These are phyloP conservation scores for Acanthurus tractus DNA, from an alignment of 2,797 vertebrate species.

Conservation along the genomic window DNA sequence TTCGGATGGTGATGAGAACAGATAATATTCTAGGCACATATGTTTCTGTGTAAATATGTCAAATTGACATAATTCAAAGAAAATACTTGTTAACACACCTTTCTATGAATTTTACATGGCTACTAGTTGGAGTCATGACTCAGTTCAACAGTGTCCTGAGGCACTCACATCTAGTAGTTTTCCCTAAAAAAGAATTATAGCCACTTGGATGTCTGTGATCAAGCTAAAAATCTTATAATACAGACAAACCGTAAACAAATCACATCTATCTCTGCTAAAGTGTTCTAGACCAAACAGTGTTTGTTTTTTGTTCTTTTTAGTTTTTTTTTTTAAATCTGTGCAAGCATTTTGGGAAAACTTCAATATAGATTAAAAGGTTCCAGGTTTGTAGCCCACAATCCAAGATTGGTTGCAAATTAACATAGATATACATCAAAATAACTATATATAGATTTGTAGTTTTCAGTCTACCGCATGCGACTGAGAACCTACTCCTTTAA, in stretches of 20 bases:
- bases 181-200: slow-evolving; percentile 34
- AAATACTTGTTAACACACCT: slow-evolving; percentile 52
- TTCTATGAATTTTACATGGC: slow-evolving; percentile 59
- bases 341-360: no score
- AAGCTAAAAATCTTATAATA: slow-evolving; percentile 20
- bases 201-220: slow-evolving; percentile 15
- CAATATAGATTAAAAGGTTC: no score
- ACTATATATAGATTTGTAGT: background rate
- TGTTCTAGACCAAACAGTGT: background rate
- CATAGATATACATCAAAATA: background rate
- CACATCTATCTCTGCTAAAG: background rate
- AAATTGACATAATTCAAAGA: slow-evolving; percentile 57
- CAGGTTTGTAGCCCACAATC: no score
- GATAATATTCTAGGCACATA: slow-evolving; percentile 28
- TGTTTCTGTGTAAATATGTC: slow-evolving; percentile 34
- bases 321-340: no score
- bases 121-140: slow-evolving; percentile 29
- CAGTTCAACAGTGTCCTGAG: slow-evolving; percentile 43
- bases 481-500: slow-evolving; percentile 1
- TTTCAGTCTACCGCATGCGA: background rate
- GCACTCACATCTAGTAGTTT: slow-evolving; percentile 39
- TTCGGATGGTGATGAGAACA: slow-evolving; percentile 22
- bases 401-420: background rate
- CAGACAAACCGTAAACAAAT: background rate
- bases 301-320: no score